Conservation (phyloP, 2,888 invertebrate species). For the Holacanthella duospinosa region DNA sequence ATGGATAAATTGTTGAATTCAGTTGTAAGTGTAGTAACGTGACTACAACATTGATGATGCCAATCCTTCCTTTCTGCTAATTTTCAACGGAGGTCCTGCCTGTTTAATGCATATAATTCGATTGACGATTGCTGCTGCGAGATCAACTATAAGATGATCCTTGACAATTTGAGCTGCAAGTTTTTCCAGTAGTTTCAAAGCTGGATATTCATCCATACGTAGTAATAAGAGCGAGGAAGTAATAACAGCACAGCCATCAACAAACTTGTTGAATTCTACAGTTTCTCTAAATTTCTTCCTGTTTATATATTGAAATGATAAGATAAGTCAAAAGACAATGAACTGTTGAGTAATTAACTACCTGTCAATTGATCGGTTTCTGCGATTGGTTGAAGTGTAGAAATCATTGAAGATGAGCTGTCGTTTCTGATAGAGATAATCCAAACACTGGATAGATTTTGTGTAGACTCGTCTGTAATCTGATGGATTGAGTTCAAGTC, state of each 20-base stretch:
- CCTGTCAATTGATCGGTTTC: no score
- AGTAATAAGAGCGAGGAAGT: neutral
- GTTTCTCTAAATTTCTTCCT: neutral
- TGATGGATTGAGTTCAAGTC: neutral
- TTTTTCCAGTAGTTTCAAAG: neutral
- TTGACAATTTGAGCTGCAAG: neutral
- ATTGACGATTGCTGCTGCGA: neutral
- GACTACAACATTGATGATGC: no score
- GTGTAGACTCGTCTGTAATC: neutral
- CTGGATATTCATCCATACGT: neutral
- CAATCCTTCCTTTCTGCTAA: no score
- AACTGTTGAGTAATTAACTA: no score
- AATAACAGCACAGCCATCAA: neutral
- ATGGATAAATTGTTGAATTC: no score
- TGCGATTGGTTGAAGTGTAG: no score
- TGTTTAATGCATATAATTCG: no score
- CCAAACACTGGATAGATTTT: neutral
- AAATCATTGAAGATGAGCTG: neutral
- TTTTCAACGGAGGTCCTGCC: no score
- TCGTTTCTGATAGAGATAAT: neutral
- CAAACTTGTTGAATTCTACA: constrained; percentile 1
- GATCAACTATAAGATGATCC: neutral
- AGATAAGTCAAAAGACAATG: no score
- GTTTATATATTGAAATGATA: no score
- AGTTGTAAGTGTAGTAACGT: no score